Percentiles rank a stretch among this genome's conserved stretches.
phyloP scores from a whole-genome alignment of 1,140 invertebrate species.

The Eurosta solidaginis region DNA sequence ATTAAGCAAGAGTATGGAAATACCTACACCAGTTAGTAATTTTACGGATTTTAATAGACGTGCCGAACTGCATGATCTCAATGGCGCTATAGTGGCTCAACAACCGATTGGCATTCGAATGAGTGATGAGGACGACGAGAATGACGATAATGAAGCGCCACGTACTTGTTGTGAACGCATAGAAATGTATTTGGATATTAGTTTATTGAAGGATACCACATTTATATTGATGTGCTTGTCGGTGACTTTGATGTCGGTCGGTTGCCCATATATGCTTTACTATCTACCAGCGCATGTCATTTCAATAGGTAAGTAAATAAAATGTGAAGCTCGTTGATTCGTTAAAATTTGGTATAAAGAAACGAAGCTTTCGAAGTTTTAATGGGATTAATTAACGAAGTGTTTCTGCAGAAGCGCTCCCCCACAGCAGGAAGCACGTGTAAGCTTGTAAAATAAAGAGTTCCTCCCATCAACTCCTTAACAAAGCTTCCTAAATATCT shows the following conservation, averaged over 20 bases:
- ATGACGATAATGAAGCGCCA: slow-evolving; percentile 42
- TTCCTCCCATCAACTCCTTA: too few species aligned
- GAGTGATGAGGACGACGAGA: slow-evolving; percentile 35
- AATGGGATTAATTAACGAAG: not conserved
- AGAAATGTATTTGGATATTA: slow-evolving; percentile 69
- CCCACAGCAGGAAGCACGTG: not conserved
- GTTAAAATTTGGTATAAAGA: not conserved
- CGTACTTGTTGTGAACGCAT: slow-evolving; percentile 53
- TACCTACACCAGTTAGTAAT: slow-evolving; percentile 58
- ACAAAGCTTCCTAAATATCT: too few species aligned
- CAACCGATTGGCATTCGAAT: slow-evolving; percentile 34
- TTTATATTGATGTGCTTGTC: slow-evolving; percentile 74
- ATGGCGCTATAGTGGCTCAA: slow-evolving; percentile 39
- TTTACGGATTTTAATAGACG: slow-evolving; percentile 44
- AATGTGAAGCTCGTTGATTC: not conserved
- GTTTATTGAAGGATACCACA: slow-evolving; percentile 69
- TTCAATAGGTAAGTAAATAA: slow-evolving; percentile 54
- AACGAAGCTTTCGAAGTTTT: not conserved
- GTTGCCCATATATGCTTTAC: slow-evolving; percentile 76
- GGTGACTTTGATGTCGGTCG: slow-evolving; percentile 75
- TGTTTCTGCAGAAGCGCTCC: not conserved
- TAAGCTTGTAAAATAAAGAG: too few species aligned
- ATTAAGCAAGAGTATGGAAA: slow-evolving; percentile 59
- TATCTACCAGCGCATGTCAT: slow-evolving; percentile 75
- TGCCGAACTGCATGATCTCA: slow-evolving; percentile 32